These are phyloP conservation scores for Pseudocheirus occidentalis DNA, from an alignment of 2,797 vertebrate genomes.

Conservation along the genomic window DNA sequence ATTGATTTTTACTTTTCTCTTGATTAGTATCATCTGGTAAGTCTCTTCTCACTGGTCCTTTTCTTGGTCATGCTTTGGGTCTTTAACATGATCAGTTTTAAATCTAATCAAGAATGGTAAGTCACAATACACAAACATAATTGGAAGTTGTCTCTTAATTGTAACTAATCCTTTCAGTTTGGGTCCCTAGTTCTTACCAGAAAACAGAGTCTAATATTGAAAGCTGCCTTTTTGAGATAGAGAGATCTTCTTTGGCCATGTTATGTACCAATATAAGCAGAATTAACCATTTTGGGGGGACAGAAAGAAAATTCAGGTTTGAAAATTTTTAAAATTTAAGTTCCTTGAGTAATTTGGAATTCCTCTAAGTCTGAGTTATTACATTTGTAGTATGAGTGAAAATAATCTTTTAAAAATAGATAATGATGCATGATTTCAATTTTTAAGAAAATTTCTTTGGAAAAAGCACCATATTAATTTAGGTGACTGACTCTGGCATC, in stretches of 20 bases:
- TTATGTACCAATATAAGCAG: not conserved
- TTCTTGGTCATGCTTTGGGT: constrained; percentile 50
- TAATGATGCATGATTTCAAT: not conserved
- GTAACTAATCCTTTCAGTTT: constrained; percentile 41
- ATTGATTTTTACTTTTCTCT: constrained; percentile 15
- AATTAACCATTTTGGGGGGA: not conserved
- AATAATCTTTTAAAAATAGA: not conserved
- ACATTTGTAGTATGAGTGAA: not conserved
- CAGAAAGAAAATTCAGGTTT: not conserved
- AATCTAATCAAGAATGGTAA: constrained; percentile 61
- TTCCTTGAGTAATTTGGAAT: not conserved
- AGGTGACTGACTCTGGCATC: constrained; percentile 10
- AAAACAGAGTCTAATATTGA: constrained; percentile 5
- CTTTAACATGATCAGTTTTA: constrained; percentile 68
- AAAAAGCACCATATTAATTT: constrained; percentile 12
- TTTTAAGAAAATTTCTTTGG: constrained; percentile 1
- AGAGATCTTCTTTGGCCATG: constrained; percentile 8
- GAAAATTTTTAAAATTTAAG: not conserved
- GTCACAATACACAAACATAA: constrained; percentile 40
- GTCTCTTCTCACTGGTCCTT: constrained; percentile 16
- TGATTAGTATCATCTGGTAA: not conserved
- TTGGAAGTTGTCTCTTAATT: constrained; percentile 61
- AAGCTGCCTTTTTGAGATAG: constrained; percentile 16
- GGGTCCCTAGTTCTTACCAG: constrained; percentile 23
- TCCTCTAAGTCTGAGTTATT: not conserved